Evolutionary conservation across 2,888 invertebrate genomes (phyloP).

Genomic region (Tachina fera): DNA sequence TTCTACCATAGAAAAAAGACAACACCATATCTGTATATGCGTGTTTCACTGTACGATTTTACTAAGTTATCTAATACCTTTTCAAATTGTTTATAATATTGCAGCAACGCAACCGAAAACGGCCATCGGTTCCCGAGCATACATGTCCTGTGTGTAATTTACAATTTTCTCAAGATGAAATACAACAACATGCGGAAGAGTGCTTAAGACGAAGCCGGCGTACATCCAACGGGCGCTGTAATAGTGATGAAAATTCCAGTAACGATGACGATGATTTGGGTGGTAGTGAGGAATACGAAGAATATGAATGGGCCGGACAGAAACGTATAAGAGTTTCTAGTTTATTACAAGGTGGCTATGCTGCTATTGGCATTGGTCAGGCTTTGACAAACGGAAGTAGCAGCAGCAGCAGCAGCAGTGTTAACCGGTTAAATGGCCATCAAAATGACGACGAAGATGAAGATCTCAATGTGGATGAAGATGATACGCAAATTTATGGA

Average conservation of each 20-base stretch:
- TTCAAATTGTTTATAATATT: conserved; percentile 54
- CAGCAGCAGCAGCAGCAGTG: conserved; percentile 63
- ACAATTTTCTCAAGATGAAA: conserved; percentile 87
- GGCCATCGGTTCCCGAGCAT: conserved; percentile 84
- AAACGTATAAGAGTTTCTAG: conserved; percentile 90
- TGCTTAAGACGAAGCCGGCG: conserved; percentile 84
- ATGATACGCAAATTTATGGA: conserved; percentile 92
- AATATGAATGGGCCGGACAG: conserved; percentile 97
- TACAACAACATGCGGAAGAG: conserved; percentile 89
- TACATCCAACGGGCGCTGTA: conserved; percentile 72
- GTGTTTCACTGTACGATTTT: too few species aligned
- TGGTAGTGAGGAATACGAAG: conserved; percentile 89
- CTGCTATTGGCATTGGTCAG: conserved; percentile 83
- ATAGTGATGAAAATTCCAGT: conserved; percentile 78
- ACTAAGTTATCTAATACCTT: not conserved
- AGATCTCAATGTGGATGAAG: conserved; percentile 92
- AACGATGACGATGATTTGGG: conserved; percentile 88
- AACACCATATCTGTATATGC: too few species aligned
- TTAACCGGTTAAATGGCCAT: conserved; percentile 54
- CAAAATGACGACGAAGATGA: conserved; percentile 85
- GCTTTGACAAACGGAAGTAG: conserved; percentile 74
- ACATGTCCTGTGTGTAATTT: conserved; percentile 93
- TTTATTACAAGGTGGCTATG: conserved; percentile 87
- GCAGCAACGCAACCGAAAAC: conserved; percentile 86
- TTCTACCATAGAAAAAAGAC: too few species aligned